phyloP scores from a whole-genome alignment of 2,888 invertebrate genomes.

The Argyresthia albistria region DNA sequence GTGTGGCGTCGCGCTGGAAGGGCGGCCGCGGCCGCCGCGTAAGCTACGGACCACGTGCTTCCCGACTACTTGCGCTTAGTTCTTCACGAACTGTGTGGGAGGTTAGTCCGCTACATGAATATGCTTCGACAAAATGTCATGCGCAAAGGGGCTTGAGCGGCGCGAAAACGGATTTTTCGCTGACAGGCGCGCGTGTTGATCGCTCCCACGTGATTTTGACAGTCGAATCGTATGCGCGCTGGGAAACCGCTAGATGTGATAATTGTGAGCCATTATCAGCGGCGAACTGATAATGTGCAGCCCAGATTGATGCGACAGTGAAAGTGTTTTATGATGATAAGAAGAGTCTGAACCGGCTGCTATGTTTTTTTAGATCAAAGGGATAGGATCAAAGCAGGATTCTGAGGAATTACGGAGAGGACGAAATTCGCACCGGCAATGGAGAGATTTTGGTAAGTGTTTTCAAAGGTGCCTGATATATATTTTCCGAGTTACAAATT shows the following conservation, averaged over 20 bases:
- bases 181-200: slow-evolving; percentile 39
- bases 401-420: not conserved
- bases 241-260: slow-evolving; percentile 28
- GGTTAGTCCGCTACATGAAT: slow-evolving; percentile 67
- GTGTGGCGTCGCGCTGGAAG: slow-evolving; percentile 52
- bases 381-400: slow-evolving; percentile 12
- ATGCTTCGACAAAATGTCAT: slow-evolving; percentile 51
- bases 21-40: slow-evolving; percentile 56
- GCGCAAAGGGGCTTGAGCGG: slow-evolving; percentile 36
- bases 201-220: slow-evolving; percentile 63
- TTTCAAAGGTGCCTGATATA: not conserved
- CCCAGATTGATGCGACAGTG: slow-evolving; percentile 24
- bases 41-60: slow-evolving; percentile 67
- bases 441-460: slow-evolving; percentile 54
- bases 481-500: not conserved
- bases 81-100: slow-evolving; percentile 70
- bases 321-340: slow-evolving; percentile 42
- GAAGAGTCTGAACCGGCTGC: slow-evolving; percentile 20
- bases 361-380: slow-evolving; percentile 35
- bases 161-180: slow-evolving; percentile 51
- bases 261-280: slow-evolving; percentile 4
- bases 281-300: slow-evolving; percentile 18
- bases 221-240: slow-evolving; percentile 25
- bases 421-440: slow-evolving; percentile 26
- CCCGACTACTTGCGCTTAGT: slow-evolving; percentile 65